phyloP scores from a whole-genome alignment of 1,140 invertebrate genomes.

The Stegodyphus mimosarum region DNA sequence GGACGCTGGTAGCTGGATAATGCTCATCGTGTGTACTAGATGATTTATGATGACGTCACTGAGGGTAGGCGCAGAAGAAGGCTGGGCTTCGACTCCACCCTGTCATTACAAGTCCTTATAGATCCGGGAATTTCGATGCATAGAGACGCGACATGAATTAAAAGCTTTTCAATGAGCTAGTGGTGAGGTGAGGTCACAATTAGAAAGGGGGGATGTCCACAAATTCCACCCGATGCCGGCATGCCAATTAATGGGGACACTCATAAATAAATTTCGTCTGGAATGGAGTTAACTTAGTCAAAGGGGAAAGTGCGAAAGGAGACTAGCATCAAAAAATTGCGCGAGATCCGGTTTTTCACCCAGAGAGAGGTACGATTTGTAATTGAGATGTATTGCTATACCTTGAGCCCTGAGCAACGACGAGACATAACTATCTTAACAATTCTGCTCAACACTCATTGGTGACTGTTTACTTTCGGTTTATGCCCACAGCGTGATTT shows the following conservation, averaged over 20 bases:
- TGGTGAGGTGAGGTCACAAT: conserved; percentile 34
- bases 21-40: not conserved
- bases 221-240: not conserved
- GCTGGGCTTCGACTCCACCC: conserved; percentile 42
- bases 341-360: no score
- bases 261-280: no score
- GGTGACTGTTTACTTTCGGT: no score
- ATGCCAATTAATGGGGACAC: not conserved
- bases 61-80: conserved; percentile 37
- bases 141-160: conserved; percentile 35
- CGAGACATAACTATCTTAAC: no score
- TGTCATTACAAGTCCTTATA: conserved; percentile 51
- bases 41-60: conserved; percentile 50
- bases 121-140: conserved; percentile 44
- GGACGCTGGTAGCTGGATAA: not conserved
- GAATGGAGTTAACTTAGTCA: no score
- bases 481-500: no score
- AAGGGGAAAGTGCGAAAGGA: no score
- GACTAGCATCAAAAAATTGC: no score
- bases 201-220: conserved; percentile 3
- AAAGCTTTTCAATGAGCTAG: conserved; percentile 27
- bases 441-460: no score
- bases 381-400: no score
- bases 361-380: no score
- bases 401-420: no score